Conservation (phyloP, 2,797 vertebrate genomes). For the Gadopsis bispinosus region DNA sequence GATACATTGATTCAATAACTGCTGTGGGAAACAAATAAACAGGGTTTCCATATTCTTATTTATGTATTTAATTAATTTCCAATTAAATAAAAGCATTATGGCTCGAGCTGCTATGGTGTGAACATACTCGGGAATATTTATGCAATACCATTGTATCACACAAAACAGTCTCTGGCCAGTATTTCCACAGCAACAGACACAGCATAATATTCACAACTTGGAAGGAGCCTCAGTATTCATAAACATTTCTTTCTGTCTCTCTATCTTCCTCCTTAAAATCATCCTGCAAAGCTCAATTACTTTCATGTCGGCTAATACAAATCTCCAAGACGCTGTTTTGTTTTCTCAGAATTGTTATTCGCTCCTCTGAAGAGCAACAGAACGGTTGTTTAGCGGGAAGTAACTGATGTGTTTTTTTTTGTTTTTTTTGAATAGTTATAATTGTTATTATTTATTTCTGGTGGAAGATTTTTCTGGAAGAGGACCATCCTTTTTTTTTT, state of each 20-base stretch:
- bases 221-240: slow-evolving; percentile 73
- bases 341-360: slow-evolving; percentile 70
- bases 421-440: slow-evolving; percentile 70
- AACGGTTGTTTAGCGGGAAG: slow-evolving; percentile 59
- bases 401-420: slow-evolving; percentile 71
- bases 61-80: slow-evolving; percentile 79
- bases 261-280: slow-evolving; percentile 64
- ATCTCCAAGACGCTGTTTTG: slow-evolving; percentile 69
- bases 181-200: slow-evolving; percentile 77
- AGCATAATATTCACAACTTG: slow-evolving; percentile 71
- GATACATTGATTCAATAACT: slow-evolving; percentile 65
- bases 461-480: slow-evolving; percentile 81
- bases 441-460: slow-evolving; percentile 83
- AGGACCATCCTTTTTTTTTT: slow-evolving; percentile 81
- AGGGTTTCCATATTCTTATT: slow-evolving; percentile 62
- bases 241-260: slow-evolving; percentile 62
- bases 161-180: slow-evolving; percentile 76
- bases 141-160: slow-evolving; percentile 73
- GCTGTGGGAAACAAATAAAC: slow-evolving; percentile 43
- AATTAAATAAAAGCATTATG: slow-evolving; percentile 76
- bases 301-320: slow-evolving; percentile 79
- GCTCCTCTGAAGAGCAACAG: slow-evolving; percentile 62
- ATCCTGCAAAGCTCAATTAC: slow-evolving; percentile 63
- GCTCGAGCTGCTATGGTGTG: slow-evolving; percentile 69
- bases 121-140: slow-evolving; percentile 73